A percentile compares a stretch with the other conserved stretches of the same genome.
Evolutionary conservation across 2,888 invertebrate species (phyloP).

Genomic region (Eupeodes luniger): DNA sequence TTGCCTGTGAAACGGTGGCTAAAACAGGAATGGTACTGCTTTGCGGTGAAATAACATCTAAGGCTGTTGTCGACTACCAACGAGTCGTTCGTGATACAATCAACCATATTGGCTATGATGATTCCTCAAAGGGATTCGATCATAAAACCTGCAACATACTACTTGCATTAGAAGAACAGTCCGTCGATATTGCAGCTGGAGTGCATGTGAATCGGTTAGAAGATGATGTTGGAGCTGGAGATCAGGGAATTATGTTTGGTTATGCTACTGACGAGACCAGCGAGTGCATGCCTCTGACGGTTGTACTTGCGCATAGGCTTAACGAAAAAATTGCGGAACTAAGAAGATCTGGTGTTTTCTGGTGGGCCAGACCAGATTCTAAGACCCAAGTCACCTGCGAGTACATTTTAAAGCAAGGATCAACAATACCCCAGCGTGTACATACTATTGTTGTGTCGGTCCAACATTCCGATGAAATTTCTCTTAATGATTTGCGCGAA

Average conservation of each 20-base stretch:
- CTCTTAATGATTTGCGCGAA: constrained; percentile 90
- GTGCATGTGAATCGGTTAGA: constrained; percentile 95
- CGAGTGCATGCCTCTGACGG: constrained; percentile 98
- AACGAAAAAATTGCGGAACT: constrained; percentile 96
- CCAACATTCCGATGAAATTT: constrained; percentile 96
- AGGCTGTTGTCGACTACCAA: constrained; percentile 98
- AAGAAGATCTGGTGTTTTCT: constrained; percentile 93
- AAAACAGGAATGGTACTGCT: constrained; percentile 99
- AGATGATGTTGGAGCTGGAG: constrained; percentile 97
- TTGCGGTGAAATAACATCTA: constrained; percentile 99
- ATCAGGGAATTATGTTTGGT: constrained; percentile 99
- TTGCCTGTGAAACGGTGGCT: constrained; percentile 98
- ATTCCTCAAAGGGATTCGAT: constrained; percentile 94
- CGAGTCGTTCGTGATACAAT: constrained; percentile 98
- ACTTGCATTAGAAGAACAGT: constrained; percentile 98
- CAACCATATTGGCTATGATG: constrained; percentile 99
- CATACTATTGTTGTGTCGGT: constrained; percentile 97
- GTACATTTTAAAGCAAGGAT: constrained; percentile 94
- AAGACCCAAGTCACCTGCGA: constrained; percentile 98
- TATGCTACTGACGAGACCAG: constrained; percentile 99
- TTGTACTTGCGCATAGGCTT: constrained; percentile 95
- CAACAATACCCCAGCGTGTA: constrained; percentile 95
- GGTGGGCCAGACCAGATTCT: constrained; percentile 97
- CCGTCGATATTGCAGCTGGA: constrained; percentile 97
- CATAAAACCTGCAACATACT: constrained; percentile 99